Conservation (phyloP, 2,888 invertebrate genomes). For the Erebia epiphron region DNA sequence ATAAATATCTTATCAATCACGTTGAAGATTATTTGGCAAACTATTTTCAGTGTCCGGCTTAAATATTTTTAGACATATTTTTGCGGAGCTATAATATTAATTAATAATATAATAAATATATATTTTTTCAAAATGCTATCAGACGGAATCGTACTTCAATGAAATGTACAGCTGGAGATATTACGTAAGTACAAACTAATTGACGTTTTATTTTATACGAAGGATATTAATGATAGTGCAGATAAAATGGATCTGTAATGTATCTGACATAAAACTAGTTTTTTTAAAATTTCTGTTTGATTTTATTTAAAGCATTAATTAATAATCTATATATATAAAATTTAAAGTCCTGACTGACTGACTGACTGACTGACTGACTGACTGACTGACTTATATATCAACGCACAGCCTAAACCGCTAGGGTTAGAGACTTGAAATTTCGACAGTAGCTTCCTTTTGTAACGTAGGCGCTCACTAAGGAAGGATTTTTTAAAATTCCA, state of each 20-base stretch:
- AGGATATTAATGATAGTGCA: neutral
- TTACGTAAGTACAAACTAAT: constrained; percentile 70
- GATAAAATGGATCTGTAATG: neutral
- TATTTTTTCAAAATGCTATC: constrained; percentile 65
- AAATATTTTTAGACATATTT: constrained; percentile 1
- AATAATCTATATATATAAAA: too few relatives aligned
- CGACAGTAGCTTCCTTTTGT: too few relatives aligned
- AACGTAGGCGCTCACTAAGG: too few relatives aligned
- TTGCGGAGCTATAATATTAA: constrained; percentile 13
- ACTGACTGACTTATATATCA: too few relatives aligned
- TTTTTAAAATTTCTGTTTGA: neutral
- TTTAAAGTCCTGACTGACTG: too few relatives aligned
- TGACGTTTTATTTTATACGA: constrained; percentile 17
- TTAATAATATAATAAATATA: constrained; percentile 36
- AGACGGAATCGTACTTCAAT: constrained; percentile 78
- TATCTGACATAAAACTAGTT: neutral
- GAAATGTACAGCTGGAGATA: constrained; percentile 78
- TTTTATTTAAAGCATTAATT: too few relatives aligned
- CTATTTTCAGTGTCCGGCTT: neutral
- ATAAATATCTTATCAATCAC: neutral
- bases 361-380: too few relatives aligned
- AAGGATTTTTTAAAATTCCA: too few relatives aligned
- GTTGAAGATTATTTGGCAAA: neutral
- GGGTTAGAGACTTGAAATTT: too few relatives aligned
- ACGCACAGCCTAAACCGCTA: too few relatives aligned